A percentile compares a stretch with the other conserved stretches of the same genome.
Evolutionary conservation across 2,888 invertebrate species (phyloP).

Genomic region (Diloba caeruleocephala): DNA sequence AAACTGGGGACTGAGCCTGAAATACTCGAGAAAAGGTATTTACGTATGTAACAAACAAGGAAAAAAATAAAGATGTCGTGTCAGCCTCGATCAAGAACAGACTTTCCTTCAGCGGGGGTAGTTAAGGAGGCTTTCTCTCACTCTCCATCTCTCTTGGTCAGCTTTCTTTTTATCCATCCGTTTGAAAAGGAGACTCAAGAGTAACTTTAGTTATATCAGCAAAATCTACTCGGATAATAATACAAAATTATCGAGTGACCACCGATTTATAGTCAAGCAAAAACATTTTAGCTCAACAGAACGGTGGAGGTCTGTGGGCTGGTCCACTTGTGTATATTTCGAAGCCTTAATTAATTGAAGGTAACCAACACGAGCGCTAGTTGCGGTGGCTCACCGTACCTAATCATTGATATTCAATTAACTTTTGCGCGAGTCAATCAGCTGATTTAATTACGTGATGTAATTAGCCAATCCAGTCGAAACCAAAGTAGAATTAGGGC

Average conservation of each 20-base stretch:
- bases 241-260: no score
- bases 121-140: no score
- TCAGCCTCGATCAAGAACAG: background rate
- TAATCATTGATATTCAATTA: constrained; percentile 48
- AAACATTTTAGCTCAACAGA: no score
- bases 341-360: constrained; percentile 29
- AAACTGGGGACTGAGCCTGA: constrained; percentile 5
- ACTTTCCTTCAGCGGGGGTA: no score
- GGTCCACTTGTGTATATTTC: constrained; percentile 1
- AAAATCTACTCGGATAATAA: no score
- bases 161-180: no score
- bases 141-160: no score
- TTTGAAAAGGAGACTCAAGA: no score
- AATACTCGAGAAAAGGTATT: constrained; percentile 7
- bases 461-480: constrained; percentile 24
- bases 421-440: constrained; percentile 46
- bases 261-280: no score
- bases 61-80: constrained; percentile 15
- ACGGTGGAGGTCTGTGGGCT: no score
- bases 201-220: no score
- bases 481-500: constrained; percentile 1
- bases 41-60: constrained; percentile 13
- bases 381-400: constrained; percentile 34
- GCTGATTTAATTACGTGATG: constrained; percentile 31
- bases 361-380: constrained; percentile 10